These are phyloP conservation scores for Dicrurus megarhynchus DNA, from an alignment of 2,113 vertebrate genomes.

Conservation along the genomic window DNA sequence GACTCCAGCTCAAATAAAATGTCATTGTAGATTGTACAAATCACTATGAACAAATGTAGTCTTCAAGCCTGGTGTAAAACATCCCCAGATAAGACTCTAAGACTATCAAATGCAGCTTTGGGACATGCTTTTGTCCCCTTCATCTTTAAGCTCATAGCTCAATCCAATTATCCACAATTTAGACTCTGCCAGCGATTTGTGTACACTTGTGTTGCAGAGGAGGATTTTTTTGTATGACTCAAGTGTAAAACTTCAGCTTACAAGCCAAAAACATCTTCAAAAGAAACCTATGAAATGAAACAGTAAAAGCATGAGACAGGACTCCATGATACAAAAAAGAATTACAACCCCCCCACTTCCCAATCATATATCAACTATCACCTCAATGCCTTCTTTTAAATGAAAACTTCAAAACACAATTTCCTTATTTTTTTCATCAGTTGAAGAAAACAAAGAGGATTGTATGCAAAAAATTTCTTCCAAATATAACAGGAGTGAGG, in stretches of 20 bases:
- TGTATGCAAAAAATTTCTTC: not conserved
- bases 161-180: conserved; percentile 80
- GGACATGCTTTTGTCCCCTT: conserved; percentile 74
- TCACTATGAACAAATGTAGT: conserved; percentile 71
- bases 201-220: conserved; percentile 54
- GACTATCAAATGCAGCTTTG: conserved; percentile 69
- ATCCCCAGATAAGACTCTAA: conserved; percentile 75
- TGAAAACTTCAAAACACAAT: not conserved
- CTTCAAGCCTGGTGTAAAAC: conserved; percentile 73
- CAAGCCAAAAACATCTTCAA: conserved; percentile 69
- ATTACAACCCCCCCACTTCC: not conserved
- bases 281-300: conserved; percentile 62
- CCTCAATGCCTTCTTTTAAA: not conserved
- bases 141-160: conserved; percentile 74
- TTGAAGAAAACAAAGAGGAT: not conserved
- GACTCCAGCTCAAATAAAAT: conserved; percentile 71
- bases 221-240: conserved; percentile 64
- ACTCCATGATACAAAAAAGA: not conserved
- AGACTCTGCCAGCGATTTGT: conserved; percentile 67
- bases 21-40: conserved; percentile 71
- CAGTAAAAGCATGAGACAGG: conserved; percentile 18
- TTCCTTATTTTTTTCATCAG: not conserved
- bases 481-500: not conserved
- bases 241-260: conserved; percentile 69
- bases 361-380: not conserved